Evolutionary conservation across 2,888 invertebrate genomes (phyloP).

Genomic region (Helicoverpa assulta): DNA sequence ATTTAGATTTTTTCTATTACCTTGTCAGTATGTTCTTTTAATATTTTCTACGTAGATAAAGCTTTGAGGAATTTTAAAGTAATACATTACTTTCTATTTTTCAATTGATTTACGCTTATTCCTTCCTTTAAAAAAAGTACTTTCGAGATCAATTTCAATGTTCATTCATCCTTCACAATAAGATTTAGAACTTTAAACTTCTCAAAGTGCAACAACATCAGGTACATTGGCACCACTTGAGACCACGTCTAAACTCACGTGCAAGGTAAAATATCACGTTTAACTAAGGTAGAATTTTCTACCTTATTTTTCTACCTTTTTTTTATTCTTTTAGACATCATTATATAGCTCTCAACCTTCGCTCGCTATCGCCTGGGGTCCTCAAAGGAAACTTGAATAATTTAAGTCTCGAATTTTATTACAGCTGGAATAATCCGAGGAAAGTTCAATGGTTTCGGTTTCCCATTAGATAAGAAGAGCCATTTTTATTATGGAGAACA

Average conservation of each 20-base stretch:
- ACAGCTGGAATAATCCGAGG: conserved; percentile 7
- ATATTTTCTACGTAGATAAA: too few relatives aligned
- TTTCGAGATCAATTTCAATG: neutral
- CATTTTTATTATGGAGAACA: conserved; percentile 8
- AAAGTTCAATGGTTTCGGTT: conserved; percentile 25
- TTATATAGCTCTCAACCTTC: conserved; percentile 21
- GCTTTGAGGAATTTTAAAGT: too few relatives aligned
- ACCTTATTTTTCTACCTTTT: too few relatives aligned
- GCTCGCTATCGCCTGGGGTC: conserved; percentile 12
- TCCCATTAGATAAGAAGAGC: conserved; percentile 27
- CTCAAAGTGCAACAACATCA: conserved; percentile 15
- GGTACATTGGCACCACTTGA: conserved; percentile 30
- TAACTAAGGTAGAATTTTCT: neutral
- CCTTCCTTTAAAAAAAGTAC: too few relatives aligned
- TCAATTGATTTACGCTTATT: too few relatives aligned
- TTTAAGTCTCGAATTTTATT: conserved; percentile 34
- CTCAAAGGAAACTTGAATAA: conserved; percentile 37
- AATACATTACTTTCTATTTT: too few relatives aligned
- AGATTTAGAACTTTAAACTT: neutral
- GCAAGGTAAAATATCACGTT: conserved; percentile 23
- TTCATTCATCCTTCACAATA: neutral
- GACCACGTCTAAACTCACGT: neutral
- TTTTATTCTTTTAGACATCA: conserved; percentile 13
- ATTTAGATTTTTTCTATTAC: too few relatives aligned
- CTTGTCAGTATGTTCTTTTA: too few relatives aligned